Percentiles rank a stretch among this genome's conserved stretches.
Evolutionary conservation across 1,140 invertebrate species (phyloP).

Genomic region (Mactra quadrangularis): DNA sequence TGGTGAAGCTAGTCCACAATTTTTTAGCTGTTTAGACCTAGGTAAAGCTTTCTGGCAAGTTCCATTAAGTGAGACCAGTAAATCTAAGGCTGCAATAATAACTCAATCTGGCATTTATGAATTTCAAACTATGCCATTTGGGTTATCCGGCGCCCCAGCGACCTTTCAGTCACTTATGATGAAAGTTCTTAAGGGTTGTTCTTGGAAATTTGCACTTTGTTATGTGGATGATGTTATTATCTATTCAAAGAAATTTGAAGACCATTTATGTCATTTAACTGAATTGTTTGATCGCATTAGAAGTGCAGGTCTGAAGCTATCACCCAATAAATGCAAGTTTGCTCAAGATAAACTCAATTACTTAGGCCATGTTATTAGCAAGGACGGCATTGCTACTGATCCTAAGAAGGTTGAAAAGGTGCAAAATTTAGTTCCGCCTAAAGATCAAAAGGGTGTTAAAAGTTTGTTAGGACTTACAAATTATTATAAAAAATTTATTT

Average conservation of each 20-base stretch:
- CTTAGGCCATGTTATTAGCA: conserved; percentile 61
- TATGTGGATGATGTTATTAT: conserved; percentile 61
- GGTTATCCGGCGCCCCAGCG: conserved; percentile 77
- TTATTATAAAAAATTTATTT: conserved; percentile 43
- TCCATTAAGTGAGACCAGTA: conserved; percentile 16
- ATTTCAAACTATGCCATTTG: conserved; percentile 77
- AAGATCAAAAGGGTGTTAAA: conserved; percentile 16
- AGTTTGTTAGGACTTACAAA: conserved; percentile 12
- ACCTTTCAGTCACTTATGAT: conserved; percentile 85
- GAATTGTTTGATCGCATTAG: conserved; percentile 79
- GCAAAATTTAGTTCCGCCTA: background rate
- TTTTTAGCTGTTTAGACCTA: conserved; percentile 41
- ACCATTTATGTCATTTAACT: conserved; percentile 81
- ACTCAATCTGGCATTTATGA: conserved; percentile 24
- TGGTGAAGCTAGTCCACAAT: conserved; percentile 33
- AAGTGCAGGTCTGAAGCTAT: conserved; percentile 82
- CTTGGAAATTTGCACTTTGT: conserved; percentile 36
- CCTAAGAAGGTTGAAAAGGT: conserved; percentile 14
- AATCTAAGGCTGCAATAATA: conserved; percentile 10
- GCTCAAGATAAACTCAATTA: conserved; percentile 42
- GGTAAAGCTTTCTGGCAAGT: conserved; percentile 53
- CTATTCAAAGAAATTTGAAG: conserved; percentile 77
- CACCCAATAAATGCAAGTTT: conserved; percentile 83
- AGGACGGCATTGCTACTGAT: conserved; percentile 58
- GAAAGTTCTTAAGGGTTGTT: conserved; percentile 45